Evolutionary conservation across 2,797 vertebrate genomes (phyloP).

Genomic region (Tangara arthus): DNA sequence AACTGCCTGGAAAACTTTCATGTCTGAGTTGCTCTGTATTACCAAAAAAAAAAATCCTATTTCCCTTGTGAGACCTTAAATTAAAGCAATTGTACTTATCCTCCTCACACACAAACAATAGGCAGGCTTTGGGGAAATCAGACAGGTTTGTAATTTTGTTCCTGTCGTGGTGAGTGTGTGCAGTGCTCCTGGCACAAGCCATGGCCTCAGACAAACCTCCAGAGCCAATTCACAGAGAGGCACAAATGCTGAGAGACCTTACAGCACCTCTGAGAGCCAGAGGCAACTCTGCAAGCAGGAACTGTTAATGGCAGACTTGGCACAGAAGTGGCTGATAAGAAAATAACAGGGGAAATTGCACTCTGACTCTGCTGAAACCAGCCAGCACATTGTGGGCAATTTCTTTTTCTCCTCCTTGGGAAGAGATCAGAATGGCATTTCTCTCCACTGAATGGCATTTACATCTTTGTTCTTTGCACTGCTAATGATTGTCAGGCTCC

Average conservation of each 20-base stretch:
- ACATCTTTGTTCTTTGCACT: background rate
- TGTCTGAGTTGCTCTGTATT: background rate
- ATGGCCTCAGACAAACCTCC: background rate
- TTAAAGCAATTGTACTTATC: slow-evolving; percentile 55
- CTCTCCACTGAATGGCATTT: background rate
- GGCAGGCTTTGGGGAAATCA: slow-evolving; percentile 35
- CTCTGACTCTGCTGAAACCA: background rate
- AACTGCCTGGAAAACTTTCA: slow-evolving; percentile 25
- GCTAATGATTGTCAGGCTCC: background rate
- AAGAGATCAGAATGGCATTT: background rate
- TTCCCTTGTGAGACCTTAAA: slow-evolving; percentile 34
- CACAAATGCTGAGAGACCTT: background rate
- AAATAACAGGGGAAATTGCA: slow-evolving; percentile 8
- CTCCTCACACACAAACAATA: background rate
- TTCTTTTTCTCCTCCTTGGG: background rate
- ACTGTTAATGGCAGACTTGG: slow-evolving; percentile 7
- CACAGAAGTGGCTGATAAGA: background rate
- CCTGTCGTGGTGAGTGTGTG: background rate
- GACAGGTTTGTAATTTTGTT: slow-evolving; percentile 10
- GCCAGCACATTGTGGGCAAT: background rate
- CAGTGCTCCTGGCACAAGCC: background rate
- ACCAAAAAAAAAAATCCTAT: background rate
- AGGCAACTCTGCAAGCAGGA: background rate
- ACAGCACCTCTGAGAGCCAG: background rate
- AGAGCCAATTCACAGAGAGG: background rate